These are phyloP conservation scores for Lomographa bimaculata DNA, from an alignment of 2,888 invertebrate species.

Conservation along the genomic window DNA sequence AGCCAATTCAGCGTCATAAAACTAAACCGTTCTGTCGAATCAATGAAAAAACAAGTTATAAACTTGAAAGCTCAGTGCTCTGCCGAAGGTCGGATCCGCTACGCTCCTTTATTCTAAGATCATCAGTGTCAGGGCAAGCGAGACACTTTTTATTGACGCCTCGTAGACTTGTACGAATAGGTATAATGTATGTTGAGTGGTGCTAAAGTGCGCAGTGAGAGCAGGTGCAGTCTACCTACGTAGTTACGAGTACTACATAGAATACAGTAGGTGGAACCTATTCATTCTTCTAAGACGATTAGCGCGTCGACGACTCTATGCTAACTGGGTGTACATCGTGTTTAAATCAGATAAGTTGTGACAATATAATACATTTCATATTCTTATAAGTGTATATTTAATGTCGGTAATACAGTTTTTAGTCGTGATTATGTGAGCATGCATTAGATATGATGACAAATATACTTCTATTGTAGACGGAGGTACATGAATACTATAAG, in stretches of 20 bases:
- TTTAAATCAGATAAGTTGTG: too few species aligned
- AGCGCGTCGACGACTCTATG: too few species aligned
- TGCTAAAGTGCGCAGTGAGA: conserved; percentile 7
- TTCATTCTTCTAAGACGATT: conserved; percentile 1
- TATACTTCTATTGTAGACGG: too few species aligned
- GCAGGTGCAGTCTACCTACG: too few species aligned
- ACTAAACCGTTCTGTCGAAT: not conserved
- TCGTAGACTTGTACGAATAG: conserved; percentile 22
- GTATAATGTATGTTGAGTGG: conserved; percentile 9
- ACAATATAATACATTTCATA: too few species aligned
- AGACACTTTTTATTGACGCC: conserved; percentile 53
- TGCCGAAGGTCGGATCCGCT: conserved; percentile 53
- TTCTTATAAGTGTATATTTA: too few species aligned
- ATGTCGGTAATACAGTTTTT: too few species aligned
- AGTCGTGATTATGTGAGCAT: too few species aligned
- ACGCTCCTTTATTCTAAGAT: conserved; percentile 62
- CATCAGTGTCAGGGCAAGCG: conserved; percentile 78
- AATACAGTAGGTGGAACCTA: not conserved
- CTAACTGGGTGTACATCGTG: too few species aligned
- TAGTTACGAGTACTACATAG: conserved; percentile 2
- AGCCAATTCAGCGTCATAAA: conserved; percentile 1
- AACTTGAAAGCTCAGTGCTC: conserved; percentile 17
- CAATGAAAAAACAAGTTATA: not conserved
- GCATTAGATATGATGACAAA: too few species aligned
- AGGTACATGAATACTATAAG: too few species aligned